Conservation (phyloP, 1,140 invertebrate genomes). For the Zaprionus kolodkinae region DNA sequence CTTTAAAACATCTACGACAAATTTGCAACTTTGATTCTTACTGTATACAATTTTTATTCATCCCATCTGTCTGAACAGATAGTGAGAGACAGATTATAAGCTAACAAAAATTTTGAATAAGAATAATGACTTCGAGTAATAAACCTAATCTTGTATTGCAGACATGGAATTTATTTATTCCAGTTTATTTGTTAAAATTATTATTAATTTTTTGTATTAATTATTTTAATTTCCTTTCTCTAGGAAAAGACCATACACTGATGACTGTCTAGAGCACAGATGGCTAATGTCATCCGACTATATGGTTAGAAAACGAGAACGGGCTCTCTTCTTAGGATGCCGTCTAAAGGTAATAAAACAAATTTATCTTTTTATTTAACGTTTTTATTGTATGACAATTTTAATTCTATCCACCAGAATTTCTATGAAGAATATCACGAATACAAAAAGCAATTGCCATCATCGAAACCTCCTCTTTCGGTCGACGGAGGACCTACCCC, state of each 20-base stretch:
- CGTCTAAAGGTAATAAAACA: conserved; percentile 88
- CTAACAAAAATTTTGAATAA: too few species aligned
- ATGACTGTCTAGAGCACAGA: conserved; percentile 97
- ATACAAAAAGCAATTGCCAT: conserved; percentile 86
- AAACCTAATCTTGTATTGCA: too few species aligned
- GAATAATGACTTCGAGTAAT: too few species aligned
- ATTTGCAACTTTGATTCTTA: too few species aligned
- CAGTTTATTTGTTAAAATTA: neutral
- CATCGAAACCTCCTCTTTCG: conserved; percentile 85
- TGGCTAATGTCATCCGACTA: conserved; percentile 96
- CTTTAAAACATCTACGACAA: too few species aligned
- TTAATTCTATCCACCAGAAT: conserved; percentile 84
- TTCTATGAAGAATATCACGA: conserved; percentile 91
- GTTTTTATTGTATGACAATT: conserved; percentile 1
- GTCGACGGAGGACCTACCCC: conserved; percentile 85
- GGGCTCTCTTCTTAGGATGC: conserved; percentile 93
- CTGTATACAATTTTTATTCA: too few species aligned
- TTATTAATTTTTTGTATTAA: neutral
- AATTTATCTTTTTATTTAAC: conserved; percentile 4
- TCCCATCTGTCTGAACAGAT: too few species aligned
- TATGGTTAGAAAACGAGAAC: conserved; percentile 96
- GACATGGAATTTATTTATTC: too few species aligned
- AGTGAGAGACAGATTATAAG: too few species aligned
- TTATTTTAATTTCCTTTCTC: conserved; percentile 42
- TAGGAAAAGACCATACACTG: conserved; percentile 95